A percentile compares a stretch with the other conserved stretches of the same genome.
Conservation (phyloP, 2,888 invertebrate genomes). For the Argynnis bischoffii region DNA sequence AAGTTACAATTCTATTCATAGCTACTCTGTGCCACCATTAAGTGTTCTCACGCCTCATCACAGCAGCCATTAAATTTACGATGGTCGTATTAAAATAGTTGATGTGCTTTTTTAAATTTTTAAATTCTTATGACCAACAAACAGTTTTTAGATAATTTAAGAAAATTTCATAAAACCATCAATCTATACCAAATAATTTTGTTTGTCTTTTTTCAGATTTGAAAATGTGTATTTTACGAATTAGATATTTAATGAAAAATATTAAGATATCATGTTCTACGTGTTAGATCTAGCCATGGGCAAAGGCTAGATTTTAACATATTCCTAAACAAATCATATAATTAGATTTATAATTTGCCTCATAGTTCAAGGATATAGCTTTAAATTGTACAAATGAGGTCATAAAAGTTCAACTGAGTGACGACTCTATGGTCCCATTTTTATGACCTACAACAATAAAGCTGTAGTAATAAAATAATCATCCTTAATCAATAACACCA, state of each 20-base stretch:
- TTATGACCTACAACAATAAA: neutral
- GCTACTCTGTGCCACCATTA: constrained; percentile 54
- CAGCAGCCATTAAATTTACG: constrained; percentile 68
- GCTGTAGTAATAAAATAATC: too few species aligned
- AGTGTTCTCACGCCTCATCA: constrained; percentile 66
- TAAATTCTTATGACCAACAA: constrained; percentile 37
- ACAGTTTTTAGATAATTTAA: constrained; percentile 23
- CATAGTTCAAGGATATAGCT: constrained; percentile 71
- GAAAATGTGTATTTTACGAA: too few species aligned
- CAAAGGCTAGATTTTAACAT: too few species aligned
- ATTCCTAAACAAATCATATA: too few species aligned
- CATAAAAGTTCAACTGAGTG: constrained; percentile 72
- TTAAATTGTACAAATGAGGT: constrained; percentile 71
- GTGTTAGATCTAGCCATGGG: too few species aligned
- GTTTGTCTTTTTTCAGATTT: neutral
- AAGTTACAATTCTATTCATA: constrained; percentile 32
- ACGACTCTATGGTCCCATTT: constrained; percentile 61
- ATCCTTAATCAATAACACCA: neutral
- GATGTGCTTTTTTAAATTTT: constrained; percentile 63
- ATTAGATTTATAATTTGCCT: constrained; percentile 43
- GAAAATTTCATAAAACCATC: constrained; percentile 20
- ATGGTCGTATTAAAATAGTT: constrained; percentile 52
- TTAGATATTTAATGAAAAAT: too few species aligned
- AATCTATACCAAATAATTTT: constrained; percentile 5
- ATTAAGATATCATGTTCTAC: too few species aligned